phyloP scores from a whole-genome alignment of 2,797 vertebrate species.

The Macropodus opercularis region DNA sequence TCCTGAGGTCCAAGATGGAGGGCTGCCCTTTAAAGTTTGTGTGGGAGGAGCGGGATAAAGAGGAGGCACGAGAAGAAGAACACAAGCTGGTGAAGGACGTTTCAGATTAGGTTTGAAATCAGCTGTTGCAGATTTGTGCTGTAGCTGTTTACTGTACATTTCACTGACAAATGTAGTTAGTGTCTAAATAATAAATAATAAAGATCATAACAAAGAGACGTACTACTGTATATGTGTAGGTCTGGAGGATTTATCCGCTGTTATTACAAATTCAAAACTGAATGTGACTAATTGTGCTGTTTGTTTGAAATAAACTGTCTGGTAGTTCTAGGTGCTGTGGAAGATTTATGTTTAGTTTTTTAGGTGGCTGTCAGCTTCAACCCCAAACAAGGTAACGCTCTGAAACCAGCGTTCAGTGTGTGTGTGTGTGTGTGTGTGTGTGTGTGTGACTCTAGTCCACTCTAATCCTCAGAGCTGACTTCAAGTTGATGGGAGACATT shows the following conservation, averaged over 20 bases:
- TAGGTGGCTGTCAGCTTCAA: slow-evolving; percentile 34
- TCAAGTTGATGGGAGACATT: neutral
- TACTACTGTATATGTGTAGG: neutral
- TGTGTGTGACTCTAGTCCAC: neutral
- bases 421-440: neutral
- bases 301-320: too few relatives aligned
- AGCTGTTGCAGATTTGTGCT: neutral
- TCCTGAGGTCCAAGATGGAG: slow-evolving; percentile 79
- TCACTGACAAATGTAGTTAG: too few relatives aligned
- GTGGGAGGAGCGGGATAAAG: slow-evolving; percentile 65
- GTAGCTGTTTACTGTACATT: neutral
- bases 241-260: too few relatives aligned
- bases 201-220: too few relatives aligned
- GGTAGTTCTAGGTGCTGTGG: too few relatives aligned
- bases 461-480: slow-evolving; percentile 3
- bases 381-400: slow-evolving; percentile 22
- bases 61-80: neutral
- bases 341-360: too few relatives aligned
- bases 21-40: slow-evolving; percentile 50
- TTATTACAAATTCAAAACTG: too few relatives aligned
- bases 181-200: neutral
- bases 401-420: neutral
- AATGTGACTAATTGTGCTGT: too few relatives aligned
- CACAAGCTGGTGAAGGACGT: neutral
- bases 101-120: neutral